Conservation (phyloP, 2,888 invertebrate species). For the Serripes groenlandicus region DNA sequence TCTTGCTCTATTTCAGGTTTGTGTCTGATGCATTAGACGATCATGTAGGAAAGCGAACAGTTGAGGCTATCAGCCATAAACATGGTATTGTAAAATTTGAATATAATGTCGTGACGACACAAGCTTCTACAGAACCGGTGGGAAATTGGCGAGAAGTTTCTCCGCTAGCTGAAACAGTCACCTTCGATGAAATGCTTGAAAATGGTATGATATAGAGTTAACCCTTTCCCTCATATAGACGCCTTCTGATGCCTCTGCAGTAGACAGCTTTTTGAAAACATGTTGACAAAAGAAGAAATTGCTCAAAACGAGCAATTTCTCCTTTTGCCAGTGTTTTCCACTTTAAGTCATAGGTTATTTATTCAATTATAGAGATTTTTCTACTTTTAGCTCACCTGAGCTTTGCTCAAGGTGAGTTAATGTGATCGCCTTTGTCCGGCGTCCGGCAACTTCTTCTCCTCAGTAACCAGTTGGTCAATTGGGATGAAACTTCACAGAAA, state of each 20-base stretch:
- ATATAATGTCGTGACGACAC: conserved; percentile 25
- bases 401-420: too few relatives aligned
- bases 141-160: conserved; percentile 33
- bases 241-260: neutral
- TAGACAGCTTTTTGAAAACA: neutral
- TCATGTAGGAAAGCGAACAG: conserved; percentile 41
- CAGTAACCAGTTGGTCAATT: too few relatives aligned
- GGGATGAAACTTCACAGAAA: too few relatives aligned
- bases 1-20: conserved; percentile 35
- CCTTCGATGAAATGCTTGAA: neutral
- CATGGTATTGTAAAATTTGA: conserved; percentile 69
- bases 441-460: too few relatives aligned
- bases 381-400: too few relatives aligned
- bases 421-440: too few relatives aligned
- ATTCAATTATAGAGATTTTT: too few relatives aligned
- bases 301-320: neutral
- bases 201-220: conserved; percentile 12
- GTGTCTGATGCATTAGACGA: conserved; percentile 52
- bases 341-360: too few relatives aligned
- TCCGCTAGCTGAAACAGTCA: conserved; percentile 20
- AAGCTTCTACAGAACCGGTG: neutral
- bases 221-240: neutral
- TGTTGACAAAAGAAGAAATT: neutral
- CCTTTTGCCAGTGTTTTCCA: neutral
- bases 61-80: conserved; percentile 37